Evolutionary conservation across 2,797 vertebrate genomes (phyloP), one percentile per base, ranked within the genome.

Genomic region (Myotis vivesi): DNA sequence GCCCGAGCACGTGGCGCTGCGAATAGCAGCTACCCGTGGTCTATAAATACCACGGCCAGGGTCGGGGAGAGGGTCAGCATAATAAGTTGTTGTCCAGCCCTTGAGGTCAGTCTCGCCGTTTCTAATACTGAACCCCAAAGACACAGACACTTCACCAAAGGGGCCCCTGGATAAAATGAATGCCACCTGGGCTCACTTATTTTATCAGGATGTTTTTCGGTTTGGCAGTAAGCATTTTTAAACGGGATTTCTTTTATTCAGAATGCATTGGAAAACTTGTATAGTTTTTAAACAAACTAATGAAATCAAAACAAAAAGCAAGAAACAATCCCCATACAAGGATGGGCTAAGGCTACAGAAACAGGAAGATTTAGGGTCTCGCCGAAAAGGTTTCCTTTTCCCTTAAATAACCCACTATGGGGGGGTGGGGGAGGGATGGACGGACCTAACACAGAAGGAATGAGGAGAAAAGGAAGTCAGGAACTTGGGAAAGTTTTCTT

Each of bases 41-140:
- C 95, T 97, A 94, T 97, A 96, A 95, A 97, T 97, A 97, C 91
- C 72, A 53, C 38, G 51, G 53, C 76, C 68, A 76, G 46, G 87
- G 81, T 22, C 49, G 33, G 46, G 51, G 79, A 46, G 55, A 95
- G 49, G 62, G 33, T 89, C 92, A 95, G 79, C 62, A 72, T 77
- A 64, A 0, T 79, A 30, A 96, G 49, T 59, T 57, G 69, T 55
- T 69, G 51, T 87, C 87, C 20, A 16, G 64, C 72, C 57, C 38
- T 73, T 80, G 53, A 92, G 49, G 71, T 82, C 41, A 66, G 46
- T 46, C 20, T 81, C 62, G 28, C 30, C 53, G 41, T 86, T 64
- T 71, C 82, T 80, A 49, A 83, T 33, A 13, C 30, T 53, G 36
- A 94, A 30, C 64, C 36, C 17, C 30, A 73, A 77, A 30, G 33